A percentile compares a stretch with the other conserved stretches of the same genome.
Conservation (phyloP, 1,140 invertebrate genomes). For the Polyergus mexicanus region DNA sequence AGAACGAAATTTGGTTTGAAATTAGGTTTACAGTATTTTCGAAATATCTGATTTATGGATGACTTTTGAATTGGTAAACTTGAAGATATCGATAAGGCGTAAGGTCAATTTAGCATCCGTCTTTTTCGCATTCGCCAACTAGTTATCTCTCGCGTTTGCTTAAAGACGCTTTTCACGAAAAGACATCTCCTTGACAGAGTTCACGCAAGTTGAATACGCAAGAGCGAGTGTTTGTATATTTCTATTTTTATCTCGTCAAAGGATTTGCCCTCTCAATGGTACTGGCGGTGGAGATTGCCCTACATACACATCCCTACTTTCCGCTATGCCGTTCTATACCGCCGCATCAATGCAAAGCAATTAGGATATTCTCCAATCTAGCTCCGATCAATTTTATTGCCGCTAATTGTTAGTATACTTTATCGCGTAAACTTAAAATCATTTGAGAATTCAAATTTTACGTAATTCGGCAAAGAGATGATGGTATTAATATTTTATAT, state of each 20-base stretch:
- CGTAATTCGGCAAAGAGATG: not conserved
- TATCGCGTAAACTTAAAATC: not conserved
- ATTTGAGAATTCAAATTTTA: constrained; percentile 14
- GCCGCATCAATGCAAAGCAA: constrained; percentile 47
- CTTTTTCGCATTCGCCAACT: constrained; percentile 26
- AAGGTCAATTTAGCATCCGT: constrained; percentile 3
- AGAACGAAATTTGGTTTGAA: not conserved
- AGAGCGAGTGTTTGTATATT: constrained; percentile 44
- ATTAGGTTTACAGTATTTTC: not conserved
- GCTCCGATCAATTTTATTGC: constrained; percentile 30
- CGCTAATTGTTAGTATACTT: not conserved
- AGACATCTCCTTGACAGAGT: constrained; percentile 40
- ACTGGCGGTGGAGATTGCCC: constrained; percentile 68
- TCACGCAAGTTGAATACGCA: constrained; percentile 65
- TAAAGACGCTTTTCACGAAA: constrained; percentile 63
- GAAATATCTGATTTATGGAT: not conserved
- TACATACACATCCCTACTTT: constrained; percentile 65
- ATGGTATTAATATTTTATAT: not conserved
- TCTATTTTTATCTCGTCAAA: constrained; percentile 83
- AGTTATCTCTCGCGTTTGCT: constrained; percentile 73
- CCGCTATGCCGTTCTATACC: not conserved
- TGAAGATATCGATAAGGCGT: not conserved
- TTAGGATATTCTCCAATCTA: constrained; percentile 53
- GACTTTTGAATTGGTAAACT: not conserved
- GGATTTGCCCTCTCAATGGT: constrained; percentile 73